Evolutionary conservation across 2,113 vertebrate species (phyloP).

Genomic region (Mola mola): DNA sequence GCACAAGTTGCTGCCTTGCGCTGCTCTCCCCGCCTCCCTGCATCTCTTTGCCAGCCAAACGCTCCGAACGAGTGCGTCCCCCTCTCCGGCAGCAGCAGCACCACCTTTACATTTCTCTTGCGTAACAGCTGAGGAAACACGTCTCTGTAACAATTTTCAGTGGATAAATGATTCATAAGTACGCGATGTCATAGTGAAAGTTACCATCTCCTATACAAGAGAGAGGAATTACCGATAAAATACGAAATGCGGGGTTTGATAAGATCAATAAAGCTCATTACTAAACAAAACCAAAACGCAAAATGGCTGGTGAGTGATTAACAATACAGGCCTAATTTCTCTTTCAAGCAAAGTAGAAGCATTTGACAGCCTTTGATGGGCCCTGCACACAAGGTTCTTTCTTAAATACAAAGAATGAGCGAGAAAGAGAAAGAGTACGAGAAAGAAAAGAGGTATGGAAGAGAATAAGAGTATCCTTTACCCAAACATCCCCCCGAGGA

Average conservation of each 20-base stretch:
- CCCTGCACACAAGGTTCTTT: constrained; percentile 26
- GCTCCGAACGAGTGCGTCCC: background rate
- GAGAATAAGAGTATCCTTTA: constrained; percentile 67
- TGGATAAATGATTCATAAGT: background rate
- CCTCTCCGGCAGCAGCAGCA: constrained; percentile 11
- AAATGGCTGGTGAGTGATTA: too few species aligned
- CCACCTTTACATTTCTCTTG: background rate
- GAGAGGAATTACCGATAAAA: background rate
- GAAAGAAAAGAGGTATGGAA: background rate
- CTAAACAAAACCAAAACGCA: background rate
- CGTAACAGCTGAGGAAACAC: constrained; percentile 21
- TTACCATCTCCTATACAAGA: background rate
- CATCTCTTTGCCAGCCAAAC: constrained; percentile 7
- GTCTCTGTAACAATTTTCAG: background rate
- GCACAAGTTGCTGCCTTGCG: background rate
- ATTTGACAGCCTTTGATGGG: background rate
- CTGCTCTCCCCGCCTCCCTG: constrained; percentile 18
- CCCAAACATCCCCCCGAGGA: constrained; percentile 95
- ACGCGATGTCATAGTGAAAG: constrained; percentile 33
- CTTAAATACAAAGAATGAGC: background rate
- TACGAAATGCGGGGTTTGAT: background rate
- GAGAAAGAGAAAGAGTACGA: constrained; percentile 39
- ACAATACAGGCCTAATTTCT: background rate
- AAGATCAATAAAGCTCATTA: background rate
- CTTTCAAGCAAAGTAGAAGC: background rate